These are phyloP conservation scores for Tachysurus fulvidraco DNA, from an alignment of 2,113 vertebrate species.

Conservation along the genomic window DNA sequence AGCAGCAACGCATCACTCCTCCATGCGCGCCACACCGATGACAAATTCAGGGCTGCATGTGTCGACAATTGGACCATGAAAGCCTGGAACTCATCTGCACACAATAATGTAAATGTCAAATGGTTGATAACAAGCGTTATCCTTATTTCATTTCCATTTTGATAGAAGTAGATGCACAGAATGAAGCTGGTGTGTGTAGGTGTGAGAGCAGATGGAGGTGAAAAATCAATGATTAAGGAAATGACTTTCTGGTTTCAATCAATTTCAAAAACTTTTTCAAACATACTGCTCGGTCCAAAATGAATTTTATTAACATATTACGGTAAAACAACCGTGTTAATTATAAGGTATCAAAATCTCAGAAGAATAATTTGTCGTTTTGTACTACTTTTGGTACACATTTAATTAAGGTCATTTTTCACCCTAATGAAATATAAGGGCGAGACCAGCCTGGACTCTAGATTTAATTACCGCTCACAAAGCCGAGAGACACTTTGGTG, in stretches of 20 bases:
- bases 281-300: not conserved
- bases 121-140: not conserved
- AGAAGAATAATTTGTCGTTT: not conserved
- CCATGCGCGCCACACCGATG: slow-evolving; percentile 75
- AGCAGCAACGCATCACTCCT: slow-evolving; percentile 68
- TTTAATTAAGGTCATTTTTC: slow-evolving; percentile 10
- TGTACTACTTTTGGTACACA: not conserved
- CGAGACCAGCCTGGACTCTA: not conserved
- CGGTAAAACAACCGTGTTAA: not conserved
- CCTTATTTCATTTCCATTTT: not conserved
- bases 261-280: not conserved
- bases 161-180: not conserved
- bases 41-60: slow-evolving; percentile 75
- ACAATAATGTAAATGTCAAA: slow-evolving; percentile 16
- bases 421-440: not conserved
- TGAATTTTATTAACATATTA: not conserved
- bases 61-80: slow-evolving; percentile 74
- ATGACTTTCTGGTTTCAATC: not conserved
- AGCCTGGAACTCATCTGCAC: slow-evolving; percentile 76
- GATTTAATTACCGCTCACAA: not conserved
- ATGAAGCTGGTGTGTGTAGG: not conserved
- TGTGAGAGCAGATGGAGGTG: not conserved
- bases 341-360: not conserved
- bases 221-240: not conserved
- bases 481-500: not conserved